Evolutionary conservation across 2,888 invertebrate genomes (phyloP).

Genomic region (Aspidiotus destructor): DNA sequence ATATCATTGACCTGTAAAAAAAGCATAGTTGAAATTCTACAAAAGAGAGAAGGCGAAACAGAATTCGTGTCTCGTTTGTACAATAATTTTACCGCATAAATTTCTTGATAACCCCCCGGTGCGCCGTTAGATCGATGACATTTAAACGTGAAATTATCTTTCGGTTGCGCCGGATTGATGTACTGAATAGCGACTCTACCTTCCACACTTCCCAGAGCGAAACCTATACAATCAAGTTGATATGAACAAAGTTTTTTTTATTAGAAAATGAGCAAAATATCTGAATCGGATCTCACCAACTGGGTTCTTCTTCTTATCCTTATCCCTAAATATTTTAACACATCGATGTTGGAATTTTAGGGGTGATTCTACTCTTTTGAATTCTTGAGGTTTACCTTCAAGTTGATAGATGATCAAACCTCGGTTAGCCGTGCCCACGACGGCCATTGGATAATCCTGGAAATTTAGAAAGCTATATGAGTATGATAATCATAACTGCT

Average conservation of each 20-base stretch:
- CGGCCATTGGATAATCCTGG: conserved; percentile 94
- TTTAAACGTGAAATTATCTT: conserved; percentile 99
- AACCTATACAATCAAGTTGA: conserved; percentile 48
- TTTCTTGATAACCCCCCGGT: conserved; percentile 68
- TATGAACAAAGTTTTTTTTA: too few relatives aligned
- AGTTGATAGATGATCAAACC: conserved; percentile 86
- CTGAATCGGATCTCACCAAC: conserved; percentile 36
- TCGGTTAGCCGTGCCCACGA: conserved; percentile 88
- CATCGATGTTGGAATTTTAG: conserved; percentile 91
- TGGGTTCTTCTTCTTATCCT: conserved; percentile 51
- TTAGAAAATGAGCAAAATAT: not conserved
- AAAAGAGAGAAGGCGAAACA: too few relatives aligned
- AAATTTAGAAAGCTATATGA: conserved; percentile 31
- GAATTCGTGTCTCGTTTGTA: too few relatives aligned
- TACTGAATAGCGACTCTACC: conserved; percentile 98
- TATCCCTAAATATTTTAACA: conserved; percentile 82
- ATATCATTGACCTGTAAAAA: conserved; percentile 70
- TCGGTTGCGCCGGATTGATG: conserved; percentile 84
- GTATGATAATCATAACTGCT: not conserved
- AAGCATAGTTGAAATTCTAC: not conserved
- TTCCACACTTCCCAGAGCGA: conserved; percentile 91
- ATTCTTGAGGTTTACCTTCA: conserved; percentile 88
- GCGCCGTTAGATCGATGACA: conserved; percentile 83
- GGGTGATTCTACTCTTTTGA: conserved; percentile 83
- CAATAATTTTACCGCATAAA: conserved; percentile 49